Percentiles rank a stretch among this genome's conserved stretches.
phyloP scores from a whole-genome alignment of 2,888 invertebrate genomes.

The Ametastegia equiseti region DNA sequence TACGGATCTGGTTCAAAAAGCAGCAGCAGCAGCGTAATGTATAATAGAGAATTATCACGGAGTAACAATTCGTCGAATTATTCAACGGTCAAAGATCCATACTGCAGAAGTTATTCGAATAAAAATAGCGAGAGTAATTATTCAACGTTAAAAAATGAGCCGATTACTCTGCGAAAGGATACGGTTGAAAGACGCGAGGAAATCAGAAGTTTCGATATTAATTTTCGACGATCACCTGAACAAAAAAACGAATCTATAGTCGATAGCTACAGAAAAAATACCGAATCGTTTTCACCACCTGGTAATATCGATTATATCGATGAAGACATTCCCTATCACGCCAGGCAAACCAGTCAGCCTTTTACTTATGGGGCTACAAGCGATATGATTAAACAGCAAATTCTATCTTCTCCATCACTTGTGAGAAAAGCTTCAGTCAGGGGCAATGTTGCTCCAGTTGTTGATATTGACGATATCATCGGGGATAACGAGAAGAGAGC shows the following conservation, averaged over 20 bases:
- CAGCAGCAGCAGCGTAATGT: conserved; percentile 69
- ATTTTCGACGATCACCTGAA: conserved; percentile 66
- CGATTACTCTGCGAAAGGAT: conserved; percentile 56
- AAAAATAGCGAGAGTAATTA: conserved; percentile 69
- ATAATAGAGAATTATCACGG: conserved; percentile 66
- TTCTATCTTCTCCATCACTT: conserved; percentile 89
- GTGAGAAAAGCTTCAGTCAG: conserved; percentile 83
- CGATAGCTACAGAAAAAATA: conserved; percentile 58
- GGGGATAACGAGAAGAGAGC: conserved; percentile 65
- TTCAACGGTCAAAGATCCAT: conserved; percentile 72
- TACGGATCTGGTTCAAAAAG: conserved; percentile 66
- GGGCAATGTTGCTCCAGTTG: conserved; percentile 69
- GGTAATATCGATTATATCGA: conserved; percentile 78
- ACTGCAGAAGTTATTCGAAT: conserved; percentile 65
- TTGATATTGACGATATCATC: conserved; percentile 73
- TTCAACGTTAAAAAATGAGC: conserved; percentile 68
- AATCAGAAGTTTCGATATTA: conserved; percentile 57
- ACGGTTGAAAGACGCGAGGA: conserved; percentile 57
- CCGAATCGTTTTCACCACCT: conserved; percentile 70
- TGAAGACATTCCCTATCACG: conserved; percentile 92
- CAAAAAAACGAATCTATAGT: conserved; percentile 61
- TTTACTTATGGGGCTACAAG: conserved; percentile 90
- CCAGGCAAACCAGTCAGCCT: conserved; percentile 91
- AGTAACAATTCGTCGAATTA: conserved; percentile 63
- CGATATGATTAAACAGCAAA: conserved; percentile 85